Evolutionary conservation across 1,140 invertebrate genomes (phyloP).

Genomic region (Polypedilum pembai): DNA sequence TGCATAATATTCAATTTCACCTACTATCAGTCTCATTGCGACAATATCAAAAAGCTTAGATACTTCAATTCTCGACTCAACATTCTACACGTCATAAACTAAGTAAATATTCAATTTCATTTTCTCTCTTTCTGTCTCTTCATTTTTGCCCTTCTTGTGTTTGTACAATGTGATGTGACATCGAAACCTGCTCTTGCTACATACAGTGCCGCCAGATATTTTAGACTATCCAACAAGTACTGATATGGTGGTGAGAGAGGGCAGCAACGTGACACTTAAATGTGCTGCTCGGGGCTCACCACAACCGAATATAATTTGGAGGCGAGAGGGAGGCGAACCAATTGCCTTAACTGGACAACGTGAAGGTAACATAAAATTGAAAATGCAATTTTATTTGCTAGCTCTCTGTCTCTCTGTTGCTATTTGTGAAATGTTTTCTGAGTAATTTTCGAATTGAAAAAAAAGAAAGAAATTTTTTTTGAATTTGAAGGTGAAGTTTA

Average conservation of each 20-base stretch:
- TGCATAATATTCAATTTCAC: too few species aligned
- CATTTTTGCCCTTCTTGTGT: background rate
- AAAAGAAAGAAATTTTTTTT: too few species aligned
- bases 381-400: background rate
- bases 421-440: too few species aligned
- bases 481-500: too few species aligned
- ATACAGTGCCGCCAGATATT: constrained; percentile 76
- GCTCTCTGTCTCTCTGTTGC: too few species aligned
- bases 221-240: constrained; percentile 76
- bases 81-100: constrained; percentile 44
- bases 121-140: background rate
- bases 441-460: too few species aligned
- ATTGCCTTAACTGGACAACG: constrained; percentile 54
- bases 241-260: constrained; percentile 79
- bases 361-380: constrained; percentile 47
- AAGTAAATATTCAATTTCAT: constrained; percentile 24
- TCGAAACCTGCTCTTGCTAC: background rate
- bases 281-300: constrained; percentile 77
- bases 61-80: constrained; percentile 32
- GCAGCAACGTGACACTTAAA: constrained; percentile 71
- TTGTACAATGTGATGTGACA: background rate
- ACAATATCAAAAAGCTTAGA: too few species aligned
- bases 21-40: too few species aligned
- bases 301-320: constrained; percentile 71
- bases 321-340: constrained; percentile 64